phyloP scores from a whole-genome alignment of 2,113 vertebrate species.

The Kryptolebias marmoratus region DNA sequence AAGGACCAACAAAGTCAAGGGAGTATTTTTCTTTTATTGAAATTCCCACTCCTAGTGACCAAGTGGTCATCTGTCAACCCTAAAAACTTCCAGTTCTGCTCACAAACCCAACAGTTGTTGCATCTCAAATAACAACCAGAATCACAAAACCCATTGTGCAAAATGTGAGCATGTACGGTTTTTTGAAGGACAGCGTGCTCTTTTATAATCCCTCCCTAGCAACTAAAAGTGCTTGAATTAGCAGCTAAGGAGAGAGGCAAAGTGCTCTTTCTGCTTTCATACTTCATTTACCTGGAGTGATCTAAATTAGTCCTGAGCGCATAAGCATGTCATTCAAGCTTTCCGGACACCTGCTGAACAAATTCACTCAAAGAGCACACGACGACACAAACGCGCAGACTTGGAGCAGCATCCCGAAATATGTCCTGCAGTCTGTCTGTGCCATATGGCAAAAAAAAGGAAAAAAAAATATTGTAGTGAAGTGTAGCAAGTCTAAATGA shows the following conservation, averaged over 20 bases:
- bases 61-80: neutral
- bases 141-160: neutral
- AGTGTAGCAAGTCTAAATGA: constrained; percentile 61
- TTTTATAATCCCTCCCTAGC: constrained; percentile 9
- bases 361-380: constrained; percentile 37
- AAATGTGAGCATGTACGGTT: neutral
- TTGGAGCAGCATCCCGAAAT: constrained; percentile 43
- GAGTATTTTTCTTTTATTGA: too few species aligned
- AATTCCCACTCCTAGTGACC: neutral
- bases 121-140: neutral
- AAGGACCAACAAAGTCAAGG: too few species aligned
- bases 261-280: constrained; percentile 55
- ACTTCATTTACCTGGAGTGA: constrained; percentile 63
- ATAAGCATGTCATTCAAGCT: constrained; percentile 66
- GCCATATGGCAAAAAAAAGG: constrained; percentile 53
- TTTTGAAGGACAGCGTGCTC: constrained; percentile 1
- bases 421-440: constrained; percentile 64
- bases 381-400: constrained; percentile 1
- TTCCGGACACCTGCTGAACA: constrained; percentile 68
- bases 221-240: constrained; percentile 30
- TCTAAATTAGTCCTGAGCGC: constrained; percentile 69
- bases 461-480: constrained; percentile 39
- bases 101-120: neutral
- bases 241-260: constrained; percentile 29
- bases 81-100: neutral